Conservation (phyloP, 2,113 vertebrate genomes). For the Ceyx melanurus region DNA sequence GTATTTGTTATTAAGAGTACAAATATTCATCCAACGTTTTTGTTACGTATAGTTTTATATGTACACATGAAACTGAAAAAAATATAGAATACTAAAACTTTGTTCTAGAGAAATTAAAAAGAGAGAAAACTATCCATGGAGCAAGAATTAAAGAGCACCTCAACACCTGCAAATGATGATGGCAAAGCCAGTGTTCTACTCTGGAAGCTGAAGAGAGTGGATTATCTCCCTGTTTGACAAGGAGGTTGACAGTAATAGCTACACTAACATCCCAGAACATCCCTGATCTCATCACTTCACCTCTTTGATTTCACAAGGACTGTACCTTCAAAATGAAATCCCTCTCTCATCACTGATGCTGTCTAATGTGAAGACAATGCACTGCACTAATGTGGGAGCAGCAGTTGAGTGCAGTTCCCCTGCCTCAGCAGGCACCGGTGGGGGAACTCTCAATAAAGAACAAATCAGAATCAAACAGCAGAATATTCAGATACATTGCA, state of each 20-base stretch:
- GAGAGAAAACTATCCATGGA: not conserved
- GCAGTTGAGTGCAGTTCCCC: constrained; percentile 4
- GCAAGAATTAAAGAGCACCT: not conserved
- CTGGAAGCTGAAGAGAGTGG: constrained; percentile 9
- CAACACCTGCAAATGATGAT: constrained; percentile 20
- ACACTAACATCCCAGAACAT: constrained; percentile 24
- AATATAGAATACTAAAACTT: not conserved
- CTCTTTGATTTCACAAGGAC: constrained; percentile 51
- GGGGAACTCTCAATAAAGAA: constrained; percentile 35
- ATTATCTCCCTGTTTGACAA: constrained; percentile 53
- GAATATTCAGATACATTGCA: constrained; percentile 47
- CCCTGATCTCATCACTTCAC: constrained; percentile 53
- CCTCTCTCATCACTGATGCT: constrained; percentile 41
- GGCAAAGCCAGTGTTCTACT: constrained; percentile 11
- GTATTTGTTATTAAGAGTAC: not conserved
- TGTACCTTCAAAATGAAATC: constrained; percentile 48
- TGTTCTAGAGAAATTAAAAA: not conserved
- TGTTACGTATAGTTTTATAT: not conserved
- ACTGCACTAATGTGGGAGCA: not conserved
- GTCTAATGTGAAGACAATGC: constrained; percentile 28
- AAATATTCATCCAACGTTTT: not conserved
- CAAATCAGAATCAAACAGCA: constrained; percentile 55
- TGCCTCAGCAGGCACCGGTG: constrained; percentile 9
- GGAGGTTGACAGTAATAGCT: constrained; percentile 59
- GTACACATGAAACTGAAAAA: not conserved